These are phyloP conservation scores for Microplitis manilae DNA, from an alignment of 2,888 invertebrate genomes.

Conservation along the genomic window DNA sequence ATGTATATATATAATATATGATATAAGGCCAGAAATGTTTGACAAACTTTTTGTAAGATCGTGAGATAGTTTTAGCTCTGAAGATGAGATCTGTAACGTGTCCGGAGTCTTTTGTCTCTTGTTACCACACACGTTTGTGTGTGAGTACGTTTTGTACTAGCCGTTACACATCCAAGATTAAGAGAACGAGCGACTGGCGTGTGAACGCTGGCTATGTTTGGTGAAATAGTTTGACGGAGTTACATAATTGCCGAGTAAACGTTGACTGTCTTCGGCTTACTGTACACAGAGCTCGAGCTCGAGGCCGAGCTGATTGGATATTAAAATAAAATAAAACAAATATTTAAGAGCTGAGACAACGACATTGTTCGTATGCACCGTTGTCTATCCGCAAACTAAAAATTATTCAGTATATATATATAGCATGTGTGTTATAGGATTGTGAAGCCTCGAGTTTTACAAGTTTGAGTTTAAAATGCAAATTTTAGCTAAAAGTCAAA, in stretches of 20 bases:
- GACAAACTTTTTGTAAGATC: constrained; percentile 55
- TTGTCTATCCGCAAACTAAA: constrained; percentile 4
- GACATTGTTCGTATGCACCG: constrained; percentile 11
- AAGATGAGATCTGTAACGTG: constrained; percentile 66
- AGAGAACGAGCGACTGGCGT: constrained; percentile 53
- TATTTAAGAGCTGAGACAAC: constrained; percentile 34
- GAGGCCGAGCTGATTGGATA: not conserved
- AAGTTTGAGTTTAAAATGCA: not conserved
- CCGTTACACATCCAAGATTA: not conserved
- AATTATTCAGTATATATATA: constrained; percentile 3
- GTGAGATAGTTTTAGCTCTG: constrained; percentile 65
- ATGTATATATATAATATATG: no score
- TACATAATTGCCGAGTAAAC: constrained; percentile 69
- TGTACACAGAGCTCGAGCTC: constrained; percentile 4
- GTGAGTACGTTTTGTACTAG: constrained; percentile 11
- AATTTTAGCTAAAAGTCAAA: not conserved
- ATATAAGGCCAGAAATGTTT: constrained; percentile 35
- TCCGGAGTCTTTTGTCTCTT: constrained; percentile 37
- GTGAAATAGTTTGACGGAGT: constrained; percentile 69
- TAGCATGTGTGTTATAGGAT: not conserved
- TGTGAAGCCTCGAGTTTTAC: not conserved
- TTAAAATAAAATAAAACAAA: constrained; percentile 7
- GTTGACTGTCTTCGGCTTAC: constrained; percentile 63
- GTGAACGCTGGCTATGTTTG: constrained; percentile 66
- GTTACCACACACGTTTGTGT: constrained; percentile 22